A percentile compares a stretch with the other conserved stretches of the same genome.
Conservation (phyloP, 2,888 invertebrate species). For the Meliscaeva auricollis region DNA sequence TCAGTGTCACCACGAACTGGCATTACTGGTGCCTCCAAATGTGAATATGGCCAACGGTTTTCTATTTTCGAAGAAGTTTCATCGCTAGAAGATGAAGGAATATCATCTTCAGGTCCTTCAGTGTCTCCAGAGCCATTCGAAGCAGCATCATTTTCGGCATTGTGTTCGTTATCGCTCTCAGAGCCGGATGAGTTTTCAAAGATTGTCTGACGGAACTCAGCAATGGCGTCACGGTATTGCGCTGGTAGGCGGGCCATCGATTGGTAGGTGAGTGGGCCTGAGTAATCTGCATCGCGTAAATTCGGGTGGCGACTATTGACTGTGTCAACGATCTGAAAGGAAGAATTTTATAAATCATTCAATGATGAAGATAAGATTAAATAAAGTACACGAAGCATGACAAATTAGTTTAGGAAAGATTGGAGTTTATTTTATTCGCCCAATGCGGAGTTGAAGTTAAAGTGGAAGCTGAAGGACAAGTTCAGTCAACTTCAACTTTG, state of each 20-base stretch:
- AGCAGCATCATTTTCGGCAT: conserved; percentile 88
- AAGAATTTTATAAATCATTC: too few species aligned
- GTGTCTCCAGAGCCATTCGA: conserved; percentile 90
- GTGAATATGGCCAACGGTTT: conserved; percentile 84
- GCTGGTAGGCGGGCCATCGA: conserved; percentile 93
- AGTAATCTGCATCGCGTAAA: conserved; percentile 91
- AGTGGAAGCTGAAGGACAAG: too few species aligned
- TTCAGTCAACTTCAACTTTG: too few species aligned
- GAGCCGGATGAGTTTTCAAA: conserved; percentile 86
- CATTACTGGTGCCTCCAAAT: conserved; percentile 83
- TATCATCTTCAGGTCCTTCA: conserved; percentile 89
- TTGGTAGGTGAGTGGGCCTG: conserved; percentile 93
- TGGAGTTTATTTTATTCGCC: too few species aligned
- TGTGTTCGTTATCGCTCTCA: conserved; percentile 89
- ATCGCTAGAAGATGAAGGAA: conserved; percentile 85
- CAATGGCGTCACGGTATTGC: conserved; percentile 91
- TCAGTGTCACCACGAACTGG: conserved; percentile 88
- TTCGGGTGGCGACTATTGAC: conserved; percentile 88
- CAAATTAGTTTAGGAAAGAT: too few species aligned
- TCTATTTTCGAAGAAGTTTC: conserved; percentile 83
- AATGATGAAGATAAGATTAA: too few species aligned
- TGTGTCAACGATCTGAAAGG: conserved; percentile 85
- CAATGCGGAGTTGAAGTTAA: too few species aligned
- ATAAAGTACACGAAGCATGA: too few species aligned
- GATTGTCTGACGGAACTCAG: conserved; percentile 87